Evolutionary conservation across 2,888 invertebrate genomes (phyloP).

Genomic region (Agonopterix subpropinquella): DNA sequence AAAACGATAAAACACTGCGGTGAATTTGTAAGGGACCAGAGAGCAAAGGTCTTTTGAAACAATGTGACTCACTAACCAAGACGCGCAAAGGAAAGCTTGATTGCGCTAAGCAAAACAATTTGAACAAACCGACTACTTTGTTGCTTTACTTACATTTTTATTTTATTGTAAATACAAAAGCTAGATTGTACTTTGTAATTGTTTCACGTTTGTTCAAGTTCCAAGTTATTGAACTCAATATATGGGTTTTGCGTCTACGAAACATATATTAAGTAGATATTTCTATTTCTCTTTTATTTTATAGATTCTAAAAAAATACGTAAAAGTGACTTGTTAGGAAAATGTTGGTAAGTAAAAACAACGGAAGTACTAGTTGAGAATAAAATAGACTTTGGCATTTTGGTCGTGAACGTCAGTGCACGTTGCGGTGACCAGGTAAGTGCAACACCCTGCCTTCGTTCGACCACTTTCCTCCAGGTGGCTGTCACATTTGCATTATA

Average conservation of each 20-base stretch:
- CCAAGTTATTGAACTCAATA: neutral
- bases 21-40: slow-evolving; percentile 48
- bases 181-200: neutral
- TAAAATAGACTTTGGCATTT: too few relatives aligned
- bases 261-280: neutral
- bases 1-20: slow-evolving; percentile 55
- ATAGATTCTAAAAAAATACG: neutral
- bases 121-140: slow-evolving; percentile 30
- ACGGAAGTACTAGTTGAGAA: too few relatives aligned
- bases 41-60: slow-evolving; percentile 48
- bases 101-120: slow-evolving; percentile 37
- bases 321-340: too few relatives aligned
- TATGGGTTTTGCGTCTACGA: neutral
- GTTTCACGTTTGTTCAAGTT: neutral
- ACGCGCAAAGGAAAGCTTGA: slow-evolving; percentile 28
- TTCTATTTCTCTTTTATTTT: neutral
- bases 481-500: too few relatives aligned
- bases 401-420: too few relatives aligned
- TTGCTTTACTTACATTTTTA: slow-evolving; percentile 5
- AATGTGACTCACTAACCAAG: slow-evolving; percentile 45
- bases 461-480: too few relatives aligned
- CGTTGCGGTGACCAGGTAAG: too few relatives aligned
- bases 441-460: too few relatives aligned
- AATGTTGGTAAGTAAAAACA: too few relatives aligned
- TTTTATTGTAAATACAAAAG: neutral